Evolutionary conservation across 1,140 invertebrate genomes (phyloP), one percentile per base, ranked within the genome.

Genomic region (Adelges cooleyi): DNA sequence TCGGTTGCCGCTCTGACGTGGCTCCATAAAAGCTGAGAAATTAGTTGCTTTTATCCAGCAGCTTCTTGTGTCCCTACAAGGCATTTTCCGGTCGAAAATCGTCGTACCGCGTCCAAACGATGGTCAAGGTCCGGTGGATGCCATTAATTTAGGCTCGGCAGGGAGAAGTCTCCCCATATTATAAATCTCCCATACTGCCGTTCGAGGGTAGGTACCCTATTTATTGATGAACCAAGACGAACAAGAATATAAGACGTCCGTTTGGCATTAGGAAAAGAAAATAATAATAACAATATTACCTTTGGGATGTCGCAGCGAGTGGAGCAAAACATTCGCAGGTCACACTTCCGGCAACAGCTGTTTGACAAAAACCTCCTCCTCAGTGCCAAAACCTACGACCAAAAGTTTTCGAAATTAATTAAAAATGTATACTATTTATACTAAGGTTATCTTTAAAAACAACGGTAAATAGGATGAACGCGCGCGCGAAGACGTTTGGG

Each of bases 131-230:
- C 56, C 40, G 38, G 42, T 8, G 25, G 8, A 62, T 17, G 27
- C 56, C 56, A 62, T 62, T 62, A 62, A 48, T 62, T 62, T 62
- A 48, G 29, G 56, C 56, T 18, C 54, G 13, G 23, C 38, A 17
- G 38, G 40, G n/a, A 40, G 40, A 42, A 59, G 42, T 27, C n/a
- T 40, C 38, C 56, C 13, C 36, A 27, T 17, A 36, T 25, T 25
- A 59, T 59, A 59, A 59, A 59, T 59, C 38, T 59, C 38, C n/a
- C n/a, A n/a, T n/a, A n/a, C n/a, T n/a, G n/a, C n/a, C n/a, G n/a
- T n/a, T n/a, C n/a, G n/a, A n/a, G n/a, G n/a, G n/a, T n/a, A n/a
- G n/a, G n/a, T n/a, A n/a, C n/a, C n/a, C 29, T 33, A 33, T 33
- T 11, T 33, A 33, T 33, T 33, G 11, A 33, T 11, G 29, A 33